Evolutionary conservation across 2,113 vertebrate genomes (phyloP), one percentile per base, ranked within the genome.

Genomic region (Corythaeola cristata): DNA sequence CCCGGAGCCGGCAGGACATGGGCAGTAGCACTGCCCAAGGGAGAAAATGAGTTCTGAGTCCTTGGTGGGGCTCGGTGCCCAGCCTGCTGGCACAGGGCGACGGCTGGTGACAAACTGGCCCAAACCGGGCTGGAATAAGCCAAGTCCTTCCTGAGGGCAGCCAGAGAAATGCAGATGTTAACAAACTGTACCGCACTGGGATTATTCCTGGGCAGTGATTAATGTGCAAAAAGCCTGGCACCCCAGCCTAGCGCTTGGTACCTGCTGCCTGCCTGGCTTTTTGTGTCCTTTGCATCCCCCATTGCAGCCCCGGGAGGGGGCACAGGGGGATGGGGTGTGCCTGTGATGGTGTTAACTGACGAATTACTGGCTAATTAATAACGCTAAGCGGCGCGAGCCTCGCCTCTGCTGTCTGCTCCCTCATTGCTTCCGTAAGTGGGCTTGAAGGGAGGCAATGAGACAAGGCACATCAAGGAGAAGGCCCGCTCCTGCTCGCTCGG

Each of bases 341-440:
- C 58, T 69, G 5, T 77, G 62, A 83, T 41, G 81, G 71, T 91
- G 85, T 69, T 95, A 92, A 96, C 91, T 89, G 91, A 66, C 0
- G 41, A 95, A 91, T 97, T 95, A 88, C 91, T 79, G 83, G 68
- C 84, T 95, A 93, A 94, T 98, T 97, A 96, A 96, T 97, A 96
- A 96, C 6, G 18, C 75, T 91, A 91, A 85, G 89, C 6, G 12
- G 89, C 8, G 37, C 3, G 63, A 96, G 97, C 95, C 94, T 98
- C 53, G 77, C 91, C 78, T 96, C 81, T 93, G 77, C 97, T 97
- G 90, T 97, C 88, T 95, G 84, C 88, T 97, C 96, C 96, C 95
- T 98, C 94, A 96, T 97, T 97, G 95, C 94, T 90, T 88, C 88
- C 28, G 69, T 94, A 98, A 97, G 97, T 97, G 93, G 97, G 91